These are phyloP conservation scores for Cremastinae sp. DNA, from an alignment of 2,888 invertebrate genomes.

Conservation along the genomic window DNA sequence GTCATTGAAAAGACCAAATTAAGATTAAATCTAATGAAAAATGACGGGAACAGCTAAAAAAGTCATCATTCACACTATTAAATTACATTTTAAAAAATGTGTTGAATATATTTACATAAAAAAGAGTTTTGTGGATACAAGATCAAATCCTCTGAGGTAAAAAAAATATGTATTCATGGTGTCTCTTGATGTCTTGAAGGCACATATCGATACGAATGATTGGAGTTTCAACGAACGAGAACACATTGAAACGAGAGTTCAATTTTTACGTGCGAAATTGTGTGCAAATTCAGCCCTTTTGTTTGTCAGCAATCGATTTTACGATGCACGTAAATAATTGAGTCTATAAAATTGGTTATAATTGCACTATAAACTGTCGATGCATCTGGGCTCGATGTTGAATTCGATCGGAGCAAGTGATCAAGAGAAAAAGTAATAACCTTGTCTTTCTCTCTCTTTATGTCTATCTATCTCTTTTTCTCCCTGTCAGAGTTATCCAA, in stretches of 20 bases:
- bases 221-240: neutral
- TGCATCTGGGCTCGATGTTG: constrained; percentile 30
- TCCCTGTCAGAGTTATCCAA: neutral
- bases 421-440: constrained; percentile 35
- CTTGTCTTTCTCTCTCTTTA: constrained; percentile 26
- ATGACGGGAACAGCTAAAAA: too few relatives aligned
- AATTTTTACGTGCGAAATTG: too few relatives aligned
- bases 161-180: too few relatives aligned
- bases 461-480: neutral
- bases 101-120: too few relatives aligned
- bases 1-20: neutral
- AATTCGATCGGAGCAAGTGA: neutral
- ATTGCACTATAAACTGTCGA: constrained; percentile 37
- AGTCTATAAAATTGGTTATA: constrained; percentile 3
- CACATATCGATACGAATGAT: too few relatives aligned
- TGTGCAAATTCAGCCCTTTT: constrained; percentile 45
- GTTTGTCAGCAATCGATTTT: neutral
- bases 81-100: too few relatives aligned
- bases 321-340: neutral
- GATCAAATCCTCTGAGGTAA: too few relatives aligned
- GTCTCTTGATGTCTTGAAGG: too few relatives aligned
- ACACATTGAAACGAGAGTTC: too few relatives aligned
- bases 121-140: too few relatives aligned
- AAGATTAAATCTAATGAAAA: too few relatives aligned
- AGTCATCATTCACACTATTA: too few relatives aligned